Evolutionary conservation across 2,113 vertebrate species (phyloP).

Genomic region (Candoia aspera): DNA sequence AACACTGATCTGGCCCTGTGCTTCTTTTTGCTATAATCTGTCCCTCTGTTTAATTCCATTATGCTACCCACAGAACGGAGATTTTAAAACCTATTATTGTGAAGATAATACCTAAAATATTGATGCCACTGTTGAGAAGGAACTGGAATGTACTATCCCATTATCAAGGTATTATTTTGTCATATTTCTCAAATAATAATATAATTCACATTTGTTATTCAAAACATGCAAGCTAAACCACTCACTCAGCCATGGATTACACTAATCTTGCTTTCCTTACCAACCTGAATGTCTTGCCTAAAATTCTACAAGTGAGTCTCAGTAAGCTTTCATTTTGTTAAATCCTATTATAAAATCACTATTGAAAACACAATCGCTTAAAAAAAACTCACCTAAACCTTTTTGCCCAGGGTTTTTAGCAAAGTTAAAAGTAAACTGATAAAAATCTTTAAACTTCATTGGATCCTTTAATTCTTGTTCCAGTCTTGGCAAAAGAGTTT

Average conservation of each 20-base stretch:
- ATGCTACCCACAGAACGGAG: not conserved
- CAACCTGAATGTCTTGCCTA: not conserved
- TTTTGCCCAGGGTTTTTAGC: constrained; percentile 97
- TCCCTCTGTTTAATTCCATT: not conserved
- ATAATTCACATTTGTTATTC: not conserved
- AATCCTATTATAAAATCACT: not conserved
- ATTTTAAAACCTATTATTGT: not conserved
- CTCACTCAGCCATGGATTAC: not conserved
- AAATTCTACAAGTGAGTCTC: too few species aligned
- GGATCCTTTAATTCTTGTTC: constrained; percentile 94
- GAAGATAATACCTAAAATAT: not conserved
- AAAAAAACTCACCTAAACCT: constrained; percentile 85
- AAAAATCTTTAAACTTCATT: constrained; percentile 93
- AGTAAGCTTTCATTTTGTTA: not conserved
- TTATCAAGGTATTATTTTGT: not conserved
- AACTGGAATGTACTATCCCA: not conserved
- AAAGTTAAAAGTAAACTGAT: constrained; percentile 97
- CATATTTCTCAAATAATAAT: not conserved
- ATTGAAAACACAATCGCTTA: not conserved
- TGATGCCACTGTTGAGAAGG: not conserved
- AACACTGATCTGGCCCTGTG: not conserved
- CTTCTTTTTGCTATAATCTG: not conserved
- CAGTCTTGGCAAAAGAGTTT: constrained; percentile 85
- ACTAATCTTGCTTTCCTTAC: not conserved
- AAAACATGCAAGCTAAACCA: not conserved